A percentile compares a stretch with the other conserved stretches of the same genome.
Evolutionary conservation across 2,888 invertebrate genomes (phyloP).

Genomic region (Zhuqinia jingwanae): DNA sequence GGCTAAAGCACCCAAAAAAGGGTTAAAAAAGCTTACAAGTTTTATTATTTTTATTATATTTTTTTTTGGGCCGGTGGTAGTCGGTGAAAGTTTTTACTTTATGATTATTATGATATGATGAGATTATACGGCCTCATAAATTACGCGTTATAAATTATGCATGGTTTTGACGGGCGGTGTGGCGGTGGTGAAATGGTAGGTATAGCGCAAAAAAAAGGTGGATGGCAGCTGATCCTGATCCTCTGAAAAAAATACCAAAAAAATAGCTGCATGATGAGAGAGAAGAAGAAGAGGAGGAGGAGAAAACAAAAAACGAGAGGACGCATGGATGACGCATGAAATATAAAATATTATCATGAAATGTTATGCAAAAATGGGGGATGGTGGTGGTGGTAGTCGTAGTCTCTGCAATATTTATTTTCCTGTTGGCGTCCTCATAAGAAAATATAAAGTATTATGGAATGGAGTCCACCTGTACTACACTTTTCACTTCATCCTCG

Average conservation of each 20-base stretch:
- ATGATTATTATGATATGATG: slow-evolving; percentile 72
- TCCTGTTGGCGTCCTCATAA: neutral
- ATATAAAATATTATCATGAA: neutral
- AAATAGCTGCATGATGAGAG: slow-evolving; percentile 41
- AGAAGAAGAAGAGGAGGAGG: neutral
- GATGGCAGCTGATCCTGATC: slow-evolving; percentile 70
- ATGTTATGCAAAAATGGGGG: neutral
- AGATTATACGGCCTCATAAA: slow-evolving; percentile 70
- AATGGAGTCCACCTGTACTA: slow-evolving; percentile 63
- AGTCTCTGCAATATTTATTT: too few species aligned
- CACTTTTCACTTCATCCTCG: neutral
- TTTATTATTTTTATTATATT: too few species aligned
- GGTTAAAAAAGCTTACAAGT: too few species aligned
- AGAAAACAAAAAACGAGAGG: neutral
- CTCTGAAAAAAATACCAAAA: slow-evolving; percentile 4
- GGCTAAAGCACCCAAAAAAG: too few species aligned
- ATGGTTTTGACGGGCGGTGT: slow-evolving; percentile 65
- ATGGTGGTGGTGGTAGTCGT: too few species aligned
- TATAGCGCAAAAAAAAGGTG: too few species aligned
- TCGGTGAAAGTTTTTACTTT: slow-evolving; percentile 30
- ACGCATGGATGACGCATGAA: neutral
- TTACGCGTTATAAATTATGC: slow-evolving; percentile 73
- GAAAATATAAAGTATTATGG: neutral
- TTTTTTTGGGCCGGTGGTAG: too few species aligned
- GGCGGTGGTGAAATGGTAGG: too few species aligned